phyloP scores from a whole-genome alignment of 2,888 invertebrate species.

The Parnassius smintheus region DNA sequence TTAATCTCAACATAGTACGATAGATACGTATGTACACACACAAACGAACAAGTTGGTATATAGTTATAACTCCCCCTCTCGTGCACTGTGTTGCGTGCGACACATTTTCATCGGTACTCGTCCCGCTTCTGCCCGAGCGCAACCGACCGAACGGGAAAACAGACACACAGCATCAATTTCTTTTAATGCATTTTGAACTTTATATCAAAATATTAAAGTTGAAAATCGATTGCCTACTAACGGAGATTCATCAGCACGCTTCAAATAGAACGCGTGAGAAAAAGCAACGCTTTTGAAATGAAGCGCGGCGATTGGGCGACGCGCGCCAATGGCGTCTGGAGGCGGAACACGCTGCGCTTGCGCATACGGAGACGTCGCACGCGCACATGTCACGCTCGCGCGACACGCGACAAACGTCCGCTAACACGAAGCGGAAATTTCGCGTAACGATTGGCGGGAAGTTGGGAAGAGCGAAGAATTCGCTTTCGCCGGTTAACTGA shows the following conservation, averaged over 20 bases:
- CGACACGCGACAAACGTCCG: constrained; percentile 50
- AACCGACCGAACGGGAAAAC: constrained; percentile 75
- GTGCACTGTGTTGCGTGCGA: constrained; percentile 26
- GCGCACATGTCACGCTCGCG: constrained; percentile 48
- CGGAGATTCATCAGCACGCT: constrained; percentile 70
- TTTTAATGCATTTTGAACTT: constrained; percentile 29
- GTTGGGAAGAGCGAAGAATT: constrained; percentile 29
- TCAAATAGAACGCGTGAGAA: constrained; percentile 77
- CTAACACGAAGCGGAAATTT: constrained; percentile 34
- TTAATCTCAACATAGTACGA: constrained; percentile 20
- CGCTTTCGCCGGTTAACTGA: constrained; percentile 19
- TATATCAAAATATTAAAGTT: constrained; percentile 31
- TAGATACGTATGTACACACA: constrained; percentile 40
- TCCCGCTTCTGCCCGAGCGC: constrained; percentile 70
- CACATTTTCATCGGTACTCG: constrained; percentile 60
- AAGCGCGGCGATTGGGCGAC: constrained; percentile 75
- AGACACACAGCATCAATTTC: constrained; percentile 52
- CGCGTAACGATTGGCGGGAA: constrained; percentile 25
- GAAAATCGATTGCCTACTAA: constrained; percentile 32
- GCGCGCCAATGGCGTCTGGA: constrained; percentile 68
- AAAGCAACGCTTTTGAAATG: constrained; percentile 76
- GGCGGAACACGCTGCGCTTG: constrained; percentile 53
- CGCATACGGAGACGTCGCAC: constrained; percentile 41
- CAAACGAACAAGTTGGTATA: constrained; percentile 32
- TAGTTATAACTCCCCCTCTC: constrained; percentile 35